Conservation (phyloP, 2,113 vertebrate species). For the Zapus hudsonius region DNA sequence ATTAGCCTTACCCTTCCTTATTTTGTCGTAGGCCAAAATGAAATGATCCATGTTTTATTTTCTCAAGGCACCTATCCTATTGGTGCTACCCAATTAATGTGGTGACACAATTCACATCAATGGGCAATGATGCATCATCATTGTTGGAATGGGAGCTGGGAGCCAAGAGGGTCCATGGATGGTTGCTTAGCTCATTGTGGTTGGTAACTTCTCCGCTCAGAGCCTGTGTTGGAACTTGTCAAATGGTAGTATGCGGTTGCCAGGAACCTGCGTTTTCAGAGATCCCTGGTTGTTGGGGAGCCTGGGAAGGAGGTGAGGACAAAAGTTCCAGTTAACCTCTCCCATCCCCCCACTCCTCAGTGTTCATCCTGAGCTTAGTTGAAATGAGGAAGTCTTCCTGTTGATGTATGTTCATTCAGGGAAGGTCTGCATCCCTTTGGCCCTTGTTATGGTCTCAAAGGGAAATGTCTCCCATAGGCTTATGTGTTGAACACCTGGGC, state of each 20-base stretch:
- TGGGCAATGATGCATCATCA: background rate
- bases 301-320: too few relatives aligned
- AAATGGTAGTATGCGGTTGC: background rate
- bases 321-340: background rate
- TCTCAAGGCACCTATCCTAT: background rate
- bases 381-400: too few relatives aligned
- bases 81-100: background rate
- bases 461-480: background rate
- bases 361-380: background rate
- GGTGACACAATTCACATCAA: rapidly evolving
- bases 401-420: background rate
- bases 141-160: background rate
- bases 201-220: background rate
- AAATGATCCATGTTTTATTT: background rate
- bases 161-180: background rate
- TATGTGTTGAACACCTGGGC: background rate
- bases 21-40: background rate
- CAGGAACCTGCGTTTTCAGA: background rate
- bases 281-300: background rate
- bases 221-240: background rate
- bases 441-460: background rate
- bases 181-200: too few relatives aligned
- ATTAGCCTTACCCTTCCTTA: too few relatives aligned
- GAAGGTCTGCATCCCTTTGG: background rate
- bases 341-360: background rate